Base-by-base conservation (phyloP, 2,113 vertebrate genomes). In the Prinia subflava region DNA sequence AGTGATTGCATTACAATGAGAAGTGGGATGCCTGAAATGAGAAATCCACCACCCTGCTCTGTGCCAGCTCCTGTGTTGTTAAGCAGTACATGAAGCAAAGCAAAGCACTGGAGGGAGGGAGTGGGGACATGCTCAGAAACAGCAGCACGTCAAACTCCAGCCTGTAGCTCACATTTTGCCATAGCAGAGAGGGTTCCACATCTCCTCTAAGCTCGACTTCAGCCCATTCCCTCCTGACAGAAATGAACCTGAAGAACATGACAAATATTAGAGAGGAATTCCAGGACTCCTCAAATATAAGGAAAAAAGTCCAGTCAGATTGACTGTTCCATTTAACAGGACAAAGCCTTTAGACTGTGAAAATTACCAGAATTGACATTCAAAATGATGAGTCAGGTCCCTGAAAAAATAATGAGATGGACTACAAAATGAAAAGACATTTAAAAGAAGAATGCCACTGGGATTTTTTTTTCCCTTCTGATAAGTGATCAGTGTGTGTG, bases 351-450 rank as follows among this genome's bases (percentile, higher is more conserved):
- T 49, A 92, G 64, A 60, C 46, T 84, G 67, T 65, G 39, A 90
- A 95, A 94, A 94, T 94, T 92, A 74, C 64, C 47, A 81, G 84
- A 70, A 81, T 3, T 93, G 79, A 74, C 79, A 88, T 91, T 86
- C 90, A 88, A 95, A 93, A 68, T 81, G 75, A 95, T 93, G 85
- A 96, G 22, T 94, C 87, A 93, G 71, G 52, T 70, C 47, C 18
- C 79, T 88, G 69, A 89, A 93, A 92, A 92, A 89, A 83, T 92
- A 94, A 92, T 92, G 75, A 93, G 70, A 33, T 8, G 27, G 78
- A 47, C 75, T 86, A 86, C 39, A 70, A 88, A 95, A 94, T 67
- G 59, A 77, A 95, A 89, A 94, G 63, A 55, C n/a, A 56, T 95
- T 95, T 91, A 70, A 92, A 80, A 77, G 28, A 81, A 82, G 19